phyloP scores from a whole-genome alignment of 2,113 vertebrate species.

The Hyaena hyaena region DNA sequence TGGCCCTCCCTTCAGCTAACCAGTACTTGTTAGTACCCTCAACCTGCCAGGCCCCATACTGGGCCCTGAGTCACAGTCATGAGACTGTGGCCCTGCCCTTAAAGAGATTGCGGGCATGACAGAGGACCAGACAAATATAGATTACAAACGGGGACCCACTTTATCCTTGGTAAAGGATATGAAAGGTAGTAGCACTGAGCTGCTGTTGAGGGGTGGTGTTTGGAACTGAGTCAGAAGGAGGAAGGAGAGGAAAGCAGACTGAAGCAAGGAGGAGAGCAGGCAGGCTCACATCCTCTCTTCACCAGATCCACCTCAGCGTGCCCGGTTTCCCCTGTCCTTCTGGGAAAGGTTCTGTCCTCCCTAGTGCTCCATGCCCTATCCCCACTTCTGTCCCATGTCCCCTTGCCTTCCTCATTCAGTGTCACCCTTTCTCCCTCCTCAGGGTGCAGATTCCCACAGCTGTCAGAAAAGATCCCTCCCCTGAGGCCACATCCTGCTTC shows the following conservation, averaged over 20 bases:
- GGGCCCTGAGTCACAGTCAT: not conserved
- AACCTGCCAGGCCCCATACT: rapidly evolving
- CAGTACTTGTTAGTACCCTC: too few relatives aligned
- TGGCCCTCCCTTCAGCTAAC: not conserved
- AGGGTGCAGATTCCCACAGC: not conserved
- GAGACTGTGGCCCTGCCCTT: not conserved
- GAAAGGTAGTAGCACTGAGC: not conserved
- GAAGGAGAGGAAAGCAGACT: not conserved
- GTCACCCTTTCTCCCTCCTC: not conserved
- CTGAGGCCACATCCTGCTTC: not conserved
- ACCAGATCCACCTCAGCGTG: rapidly evolving
- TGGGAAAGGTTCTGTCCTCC: not conserved
- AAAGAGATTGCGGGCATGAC: not conserved
- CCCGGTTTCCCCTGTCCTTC: not conserved
- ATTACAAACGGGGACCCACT: not conserved
- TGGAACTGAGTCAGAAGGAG: not conserved
- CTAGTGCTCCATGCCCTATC: not conserved
- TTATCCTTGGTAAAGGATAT: not conserved
- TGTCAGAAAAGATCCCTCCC: not conserved
- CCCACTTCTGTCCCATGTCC: not conserved
- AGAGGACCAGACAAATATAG: not conserved
- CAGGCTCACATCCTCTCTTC: not conserved
- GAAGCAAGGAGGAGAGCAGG: not conserved
- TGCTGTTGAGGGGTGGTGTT: not conserved
- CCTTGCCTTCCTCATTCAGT: not conserved